Evolutionary conservation across 2,113 vertebrate species (phyloP), one percentile per base, ranked within the genome.

Genomic region (Brachionichthys hirsutus): DNA sequence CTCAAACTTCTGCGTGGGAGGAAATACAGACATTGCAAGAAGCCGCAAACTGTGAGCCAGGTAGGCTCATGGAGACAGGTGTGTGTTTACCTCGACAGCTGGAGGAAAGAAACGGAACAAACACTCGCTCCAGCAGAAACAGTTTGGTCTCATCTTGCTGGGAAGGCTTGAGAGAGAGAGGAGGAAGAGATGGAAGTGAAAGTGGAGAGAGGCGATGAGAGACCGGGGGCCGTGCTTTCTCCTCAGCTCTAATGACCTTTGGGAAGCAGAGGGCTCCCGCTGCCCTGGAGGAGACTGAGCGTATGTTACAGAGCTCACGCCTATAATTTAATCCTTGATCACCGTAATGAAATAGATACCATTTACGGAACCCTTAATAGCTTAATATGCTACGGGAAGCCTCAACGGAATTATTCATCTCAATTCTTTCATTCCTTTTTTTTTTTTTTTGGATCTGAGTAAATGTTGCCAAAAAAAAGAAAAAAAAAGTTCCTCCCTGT

Each of bases 311-410:
- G 77, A 81, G 79, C 77, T 86, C 85, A 82, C 77, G 74, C 73
- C 68, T 82, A 70, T 87, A 85, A 88, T 88, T 89, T 85, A 89
- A 88, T 91, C 89, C 85, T 85, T 88, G 85, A 87, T 89, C 85
- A 84, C 79, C 67, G 70, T 86, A 88, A 87, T 89, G 84, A 87
- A 89, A 89, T 82, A 88, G 80, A 90, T 87, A 88, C 57, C 72
- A 84, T 85, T 87, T 85, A 82, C 24, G 66, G 48, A 67, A 78
- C 70, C 76, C 76, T 63, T 86, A 86, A 85, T 89, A 79, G 81
- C 80, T 83, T 89, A 77, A 88, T 88, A 66, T 80, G 82, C 78
- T 67, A 77, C 81, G 84, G 81, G 73, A 86, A 83, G 50, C 69
- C 84, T 87, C 78, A 69, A 67, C 80, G 82, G 82, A 78, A 54